Evolutionary conservation across 1,140 invertebrate species (phyloP).

Genomic region (Frieseomelitta varia): DNA sequence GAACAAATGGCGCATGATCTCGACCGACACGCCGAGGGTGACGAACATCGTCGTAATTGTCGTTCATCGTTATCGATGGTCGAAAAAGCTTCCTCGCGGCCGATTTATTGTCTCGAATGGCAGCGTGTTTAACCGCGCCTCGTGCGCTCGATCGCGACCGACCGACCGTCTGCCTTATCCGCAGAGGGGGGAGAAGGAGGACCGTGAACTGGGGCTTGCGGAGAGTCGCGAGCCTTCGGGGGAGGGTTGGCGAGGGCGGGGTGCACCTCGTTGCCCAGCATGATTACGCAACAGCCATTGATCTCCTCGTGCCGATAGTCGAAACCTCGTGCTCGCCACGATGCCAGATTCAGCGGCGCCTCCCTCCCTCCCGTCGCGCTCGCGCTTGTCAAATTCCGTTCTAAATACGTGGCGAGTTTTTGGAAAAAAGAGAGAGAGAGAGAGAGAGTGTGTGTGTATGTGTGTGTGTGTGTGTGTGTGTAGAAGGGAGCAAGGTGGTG

Average conservation of each 20-base stretch:
- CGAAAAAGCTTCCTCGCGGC: too few relatives aligned
- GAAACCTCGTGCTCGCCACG: constrained; percentile 49
- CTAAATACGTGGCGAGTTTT: too few relatives aligned
- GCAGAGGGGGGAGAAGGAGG: constrained; percentile 58
- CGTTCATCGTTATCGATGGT: too few relatives aligned
- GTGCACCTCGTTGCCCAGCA: constrained; percentile 55
- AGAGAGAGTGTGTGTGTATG: too few relatives aligned
- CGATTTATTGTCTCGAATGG: constrained; percentile 45
- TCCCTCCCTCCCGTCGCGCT: not conserved
- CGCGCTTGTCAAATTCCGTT: too few relatives aligned
- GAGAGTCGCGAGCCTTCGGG: constrained; percentile 6
- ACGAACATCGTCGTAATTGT: too few relatives aligned
- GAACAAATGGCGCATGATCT: too few relatives aligned
- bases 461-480: too few relatives aligned
- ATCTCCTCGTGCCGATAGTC: constrained; percentile 62
- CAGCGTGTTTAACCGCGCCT: constrained; percentile 45
- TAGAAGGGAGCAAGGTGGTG: not conserved
- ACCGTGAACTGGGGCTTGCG: constrained; percentile 39
- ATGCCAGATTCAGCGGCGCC: constrained; percentile 2
- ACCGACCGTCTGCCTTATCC: constrained; percentile 62
- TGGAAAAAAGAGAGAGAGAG: not conserved
- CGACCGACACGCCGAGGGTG: too few relatives aligned
- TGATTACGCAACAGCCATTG: constrained; percentile 66
- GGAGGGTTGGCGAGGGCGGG: not conserved
- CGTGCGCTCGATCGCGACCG: constrained; percentile 45